A percentile compares a stretch with the other conserved stretches of the same genome.
Evolutionary conservation across 2,113 vertebrate genomes (phyloP).

Genomic region (Brienomyrus brachyistius): DNA sequence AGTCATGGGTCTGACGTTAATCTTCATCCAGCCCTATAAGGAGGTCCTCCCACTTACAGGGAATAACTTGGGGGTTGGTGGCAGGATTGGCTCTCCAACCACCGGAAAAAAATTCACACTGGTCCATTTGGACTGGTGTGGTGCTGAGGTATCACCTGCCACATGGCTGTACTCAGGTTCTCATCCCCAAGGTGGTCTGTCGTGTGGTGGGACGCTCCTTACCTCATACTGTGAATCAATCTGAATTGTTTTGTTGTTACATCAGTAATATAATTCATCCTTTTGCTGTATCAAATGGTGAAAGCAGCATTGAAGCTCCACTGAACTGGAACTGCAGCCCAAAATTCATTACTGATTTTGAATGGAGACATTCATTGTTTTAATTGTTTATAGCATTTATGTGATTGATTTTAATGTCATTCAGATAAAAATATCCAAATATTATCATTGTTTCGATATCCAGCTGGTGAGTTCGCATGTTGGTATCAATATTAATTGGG

Average conservation of each 20-base stretch:
- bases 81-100: too few relatives aligned
- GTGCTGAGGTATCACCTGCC: too few relatives aligned
- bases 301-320: neutral
- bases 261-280: neutral
- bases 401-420: neutral
- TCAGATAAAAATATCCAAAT: neutral
- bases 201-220: too few relatives aligned
- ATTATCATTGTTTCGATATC: neutral
- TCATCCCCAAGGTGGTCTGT: too few relatives aligned
- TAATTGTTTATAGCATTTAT: neutral
- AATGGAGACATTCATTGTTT: neutral
- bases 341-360: neutral
- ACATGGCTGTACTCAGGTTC: too few relatives aligned
- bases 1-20: too few relatives aligned
- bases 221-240: neutral
- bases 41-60: too few relatives aligned
- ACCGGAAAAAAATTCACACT: too few relatives aligned
- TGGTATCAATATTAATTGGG: neutral
- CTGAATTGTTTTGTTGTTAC: neutral
- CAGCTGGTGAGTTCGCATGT: neutral
- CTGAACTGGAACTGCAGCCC: neutral
- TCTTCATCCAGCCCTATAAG: too few relatives aligned
- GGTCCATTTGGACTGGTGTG: too few relatives aligned
- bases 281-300: neutral
- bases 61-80: too few relatives aligned